phyloP scores from a whole-genome alignment of 1,140 invertebrate species.

The Penaeus vannamei region DNA sequence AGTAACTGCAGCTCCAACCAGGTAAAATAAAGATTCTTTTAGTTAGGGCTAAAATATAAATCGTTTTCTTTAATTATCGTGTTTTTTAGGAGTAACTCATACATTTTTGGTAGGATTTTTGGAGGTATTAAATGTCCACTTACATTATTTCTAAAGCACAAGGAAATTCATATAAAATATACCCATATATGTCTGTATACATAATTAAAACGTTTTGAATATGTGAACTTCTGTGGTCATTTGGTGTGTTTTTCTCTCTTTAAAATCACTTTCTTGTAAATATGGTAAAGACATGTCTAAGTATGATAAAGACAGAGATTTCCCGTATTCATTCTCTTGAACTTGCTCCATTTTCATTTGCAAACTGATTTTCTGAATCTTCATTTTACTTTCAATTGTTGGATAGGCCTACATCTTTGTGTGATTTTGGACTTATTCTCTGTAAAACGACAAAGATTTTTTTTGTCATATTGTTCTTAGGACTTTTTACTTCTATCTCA shows the following conservation, averaged over 20 bases:
- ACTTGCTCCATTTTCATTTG: neutral
- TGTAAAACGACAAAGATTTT: too few relatives aligned
- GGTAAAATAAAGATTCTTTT: neutral
- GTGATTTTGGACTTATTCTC: too few relatives aligned
- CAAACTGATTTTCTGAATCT: neutral
- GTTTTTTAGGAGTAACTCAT: too few relatives aligned
- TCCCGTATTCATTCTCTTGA: neutral
- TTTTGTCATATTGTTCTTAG: too few relatives aligned
- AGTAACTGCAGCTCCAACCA: neutral
- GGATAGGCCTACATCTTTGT: too few relatives aligned
- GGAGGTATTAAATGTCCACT: too few relatives aligned
- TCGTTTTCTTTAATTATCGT: neutral
- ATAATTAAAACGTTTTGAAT: neutral
- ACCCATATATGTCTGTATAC: neutral
- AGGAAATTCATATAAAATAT: constrained; percentile 8
- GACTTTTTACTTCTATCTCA: too few relatives aligned
- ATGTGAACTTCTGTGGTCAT: too few relatives aligned
- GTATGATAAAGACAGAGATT: constrained; percentile 2
- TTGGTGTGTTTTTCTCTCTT: neutral
- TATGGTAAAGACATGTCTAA: neutral
- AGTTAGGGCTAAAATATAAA: neutral
- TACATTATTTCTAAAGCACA: too few relatives aligned
- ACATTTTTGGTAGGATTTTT: too few relatives aligned
- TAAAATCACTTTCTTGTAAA: neutral
- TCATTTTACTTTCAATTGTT: neutral